Base-by-base conservation (phyloP, 2,888 invertebrate species). In the Psococerastis gibbosa region DNA sequence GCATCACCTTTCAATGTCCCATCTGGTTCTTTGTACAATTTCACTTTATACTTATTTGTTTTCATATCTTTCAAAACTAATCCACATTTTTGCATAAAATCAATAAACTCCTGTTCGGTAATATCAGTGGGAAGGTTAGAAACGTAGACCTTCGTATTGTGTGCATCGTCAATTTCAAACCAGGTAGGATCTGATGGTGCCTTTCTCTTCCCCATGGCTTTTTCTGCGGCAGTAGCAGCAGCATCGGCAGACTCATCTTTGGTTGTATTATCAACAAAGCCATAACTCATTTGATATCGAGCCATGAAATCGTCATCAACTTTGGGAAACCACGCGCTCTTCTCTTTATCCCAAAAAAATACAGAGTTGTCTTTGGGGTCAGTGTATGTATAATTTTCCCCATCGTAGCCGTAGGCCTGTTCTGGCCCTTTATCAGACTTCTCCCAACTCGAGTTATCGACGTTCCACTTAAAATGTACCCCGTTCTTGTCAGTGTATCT, bases 291-390 rank as follows among this genome's bases (percentile, higher is more conserved):
- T 64, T 97, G 94, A 66, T 98, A 98, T 45, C 72, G 71, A 1
- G 95, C 97, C 66, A 97, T 73, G 57, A 97, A 97, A 54, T 97
- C 89, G 55, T 92, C 92, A 65, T 94, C 89, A 48, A 97, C 75
- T 71, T 88, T 89, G 1, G 95, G 95, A 63, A 95, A 83, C 94
- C 95, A 98, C 3, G 92, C 94, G 55, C 75, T 80, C 59, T 84
- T 92, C 32, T 75, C 74, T 18, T 68, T 69, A 63, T 97, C 92
- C 89, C 91, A 97, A 56, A 94, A 82, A 60, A 75, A 91, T 48
- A 79, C 78, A 0, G 79, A 78, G 1, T 92, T 94, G 68, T 97
- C 95, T 43, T 68, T 62, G 18, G 69, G 66, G 57, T 88, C 88
- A 4, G 78, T 81, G 53, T 84, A 87, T 8, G 76, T 75, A 53